phyloP scores from a whole-genome alignment of 35 echinoderm and acorn worm species.

The Apostichopus parvimensis region DNA sequence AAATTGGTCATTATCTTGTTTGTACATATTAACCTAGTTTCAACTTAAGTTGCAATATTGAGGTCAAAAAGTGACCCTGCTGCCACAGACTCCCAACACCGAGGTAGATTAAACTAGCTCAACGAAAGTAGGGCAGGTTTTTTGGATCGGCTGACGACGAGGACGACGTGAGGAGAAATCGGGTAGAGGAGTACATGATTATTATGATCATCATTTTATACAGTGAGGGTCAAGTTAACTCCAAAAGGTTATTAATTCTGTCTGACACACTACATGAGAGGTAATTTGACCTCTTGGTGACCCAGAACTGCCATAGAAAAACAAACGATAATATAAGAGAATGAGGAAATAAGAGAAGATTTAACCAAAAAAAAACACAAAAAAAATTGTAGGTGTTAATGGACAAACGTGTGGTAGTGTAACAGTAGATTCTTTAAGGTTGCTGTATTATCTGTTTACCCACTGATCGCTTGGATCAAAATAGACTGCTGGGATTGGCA shows the following conservation, averaged over 20 bases:
- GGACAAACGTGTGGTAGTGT: not conserved
- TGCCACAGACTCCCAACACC: not conserved
- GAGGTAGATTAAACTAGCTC: conserved; percentile 30
- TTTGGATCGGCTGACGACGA: not conserved
- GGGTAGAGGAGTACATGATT: no score
- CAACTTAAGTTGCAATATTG: conserved; percentile 37
- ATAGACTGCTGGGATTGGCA: conserved; percentile 23
- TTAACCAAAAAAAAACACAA: not conserved
- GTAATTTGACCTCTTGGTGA: conserved; percentile 30
- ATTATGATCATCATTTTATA: no score
- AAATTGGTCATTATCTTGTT: conserved; percentile 53
- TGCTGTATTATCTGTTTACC: not conserved
- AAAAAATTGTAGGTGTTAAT: conserved; percentile 8
- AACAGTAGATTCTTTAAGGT: not conserved
- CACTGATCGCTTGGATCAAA: conserved; percentile 9
- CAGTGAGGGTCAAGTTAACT: conserved; percentile 21
- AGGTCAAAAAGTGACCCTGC: conserved; percentile 37
- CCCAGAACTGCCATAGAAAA: not conserved
- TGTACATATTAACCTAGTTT: conserved; percentile 45
- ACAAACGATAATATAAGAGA: no score
- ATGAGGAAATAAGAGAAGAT: not conserved
- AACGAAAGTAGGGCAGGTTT: conserved; percentile 47
- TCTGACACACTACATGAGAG: not conserved
- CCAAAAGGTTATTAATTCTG: not conserved
- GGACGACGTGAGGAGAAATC: no score